Base-by-base conservation (phyloP, 2,797 vertebrate genomes). In the Cyclopterus lumpus region DNA sequence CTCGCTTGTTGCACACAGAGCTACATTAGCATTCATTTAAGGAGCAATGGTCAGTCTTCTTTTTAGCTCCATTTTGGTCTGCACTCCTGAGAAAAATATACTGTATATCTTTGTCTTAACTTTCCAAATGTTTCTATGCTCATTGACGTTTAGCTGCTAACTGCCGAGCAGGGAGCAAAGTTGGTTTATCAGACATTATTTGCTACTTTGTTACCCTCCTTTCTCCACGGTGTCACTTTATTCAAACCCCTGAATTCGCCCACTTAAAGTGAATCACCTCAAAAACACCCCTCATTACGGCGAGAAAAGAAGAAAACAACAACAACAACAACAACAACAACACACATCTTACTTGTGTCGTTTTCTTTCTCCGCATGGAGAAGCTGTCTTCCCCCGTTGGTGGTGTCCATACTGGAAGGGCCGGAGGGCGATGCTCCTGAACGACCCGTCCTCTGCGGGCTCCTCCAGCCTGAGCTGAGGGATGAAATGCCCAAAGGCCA, bases 381-480 rank as follows among this genome's bases (percentile, higher is more conserved):
- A 89, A 22, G 15, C 44, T n/a, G 82, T 54, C 73, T 86, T 91
- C 53, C 73, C 67, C 7, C 86, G 83, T 1, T 79, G 80, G 51
- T 49, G 79, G 42, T 82, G 86, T 73, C 91, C 73, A 32, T 84
- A 84, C 40, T 84, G 86, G 66, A 87, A 79, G 24, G 87, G 80
- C n/a, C 77, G 83, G 59, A 91, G 49, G 67, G 51, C 54, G 65
- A 84, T 66, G 87, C 85, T 89, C 86, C 78, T 86, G 54, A 83
- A 77, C 65, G 82, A 54, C 40, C 83, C 81, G 62, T 89, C 90
- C 76, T 89, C 84, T 3, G 70, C 22, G 5, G 80, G 69, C 76
- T 92, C 89, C 75, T 93, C 90, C 80, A 93, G 84, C 73, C 79
- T 89, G 26, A 92, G 79, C 78, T 87, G 89, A 69, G 89, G 90